A percentile compares a stretch with the other conserved stretches of the same genome.
Evolutionary conservation across 1,140 invertebrate species (phyloP).

Genomic region (Pseudomyrmex cubaensis): DNA sequence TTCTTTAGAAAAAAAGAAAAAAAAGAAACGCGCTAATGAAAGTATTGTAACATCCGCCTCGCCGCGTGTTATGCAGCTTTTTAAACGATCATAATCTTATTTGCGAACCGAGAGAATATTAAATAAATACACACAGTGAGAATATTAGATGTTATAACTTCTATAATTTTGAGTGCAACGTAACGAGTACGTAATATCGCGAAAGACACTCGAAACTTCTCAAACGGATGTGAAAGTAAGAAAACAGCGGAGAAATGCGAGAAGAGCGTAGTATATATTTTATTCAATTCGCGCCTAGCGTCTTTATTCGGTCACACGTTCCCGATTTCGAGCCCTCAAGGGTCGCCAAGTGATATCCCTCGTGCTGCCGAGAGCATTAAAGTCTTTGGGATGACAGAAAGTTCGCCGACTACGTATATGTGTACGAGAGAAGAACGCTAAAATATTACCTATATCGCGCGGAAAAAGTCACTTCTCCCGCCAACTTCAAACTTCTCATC

Average conservation of each 20-base stretch:
- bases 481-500: slow-evolving; percentile 63
- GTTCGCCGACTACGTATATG: slow-evolving; percentile 68
- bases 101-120: not conserved
- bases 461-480: slow-evolving; percentile 72
- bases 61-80: not conserved
- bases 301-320: slow-evolving; percentile 31
- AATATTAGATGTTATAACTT: not conserved
- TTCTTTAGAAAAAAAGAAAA: not conserved
- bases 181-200: not conserved
- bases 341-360: slow-evolving; percentile 43
- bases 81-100: slow-evolving; percentile 30
- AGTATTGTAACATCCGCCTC: slow-evolving; percentile 21
- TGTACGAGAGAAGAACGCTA: slow-evolving; percentile 54
- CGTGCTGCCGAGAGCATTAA: slow-evolving; percentile 62
- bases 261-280: slow-evolving; percentile 31
- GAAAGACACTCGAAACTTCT: not conserved
- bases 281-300: slow-evolving; percentile 30
- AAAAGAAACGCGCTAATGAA: slow-evolving; percentile 41
- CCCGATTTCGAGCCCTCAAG: slow-evolving; percentile 31
- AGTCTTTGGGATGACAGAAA: slow-evolving; percentile 72
- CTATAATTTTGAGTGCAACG: not conserved
- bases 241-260: slow-evolving; percentile 7
- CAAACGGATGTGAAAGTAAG: not conserved
- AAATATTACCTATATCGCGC: slow-evolving; percentile 76
- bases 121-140: not conserved